A percentile compares a stretch with the other conserved stretches of the same genome.
These are phyloP conservation scores for Microtus oregoni DNA, from an alignment of 2,113 vertebrate species.

Conservation along the genomic window DNA sequence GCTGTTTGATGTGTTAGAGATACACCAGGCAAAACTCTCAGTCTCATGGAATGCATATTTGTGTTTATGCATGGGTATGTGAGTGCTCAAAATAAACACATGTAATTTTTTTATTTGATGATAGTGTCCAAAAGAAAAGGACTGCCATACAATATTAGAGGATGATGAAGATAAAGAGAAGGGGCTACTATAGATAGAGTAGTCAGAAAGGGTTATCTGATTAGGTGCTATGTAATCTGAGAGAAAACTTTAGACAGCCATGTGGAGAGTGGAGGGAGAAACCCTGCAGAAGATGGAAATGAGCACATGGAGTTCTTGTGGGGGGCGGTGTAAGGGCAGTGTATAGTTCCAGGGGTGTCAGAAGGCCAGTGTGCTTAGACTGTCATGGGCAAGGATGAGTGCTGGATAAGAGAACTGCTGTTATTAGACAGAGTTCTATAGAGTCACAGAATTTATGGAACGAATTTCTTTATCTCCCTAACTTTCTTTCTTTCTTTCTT, in stretches of 20 bases:
- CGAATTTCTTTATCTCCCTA: neutral
- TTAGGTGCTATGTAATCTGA: neutral
- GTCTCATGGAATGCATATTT: neutral
- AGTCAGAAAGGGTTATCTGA: neutral
- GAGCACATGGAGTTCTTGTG: neutral
- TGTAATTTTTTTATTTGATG: neutral
- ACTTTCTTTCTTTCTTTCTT: neutral
- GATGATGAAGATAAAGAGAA: neutral
- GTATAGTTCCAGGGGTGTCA: neutral
- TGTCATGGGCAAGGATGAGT: neutral
- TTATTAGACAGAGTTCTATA: neutral
- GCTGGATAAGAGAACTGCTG: neutral
- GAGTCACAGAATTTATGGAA: neutral
- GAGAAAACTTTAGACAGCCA: neutral
- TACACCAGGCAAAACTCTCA: neutral
- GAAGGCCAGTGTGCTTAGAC: conserved; percentile 20
- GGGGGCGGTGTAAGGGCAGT: neutral
- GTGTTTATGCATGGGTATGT: neutral
- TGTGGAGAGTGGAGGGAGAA: neutral
- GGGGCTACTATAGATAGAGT: neutral
- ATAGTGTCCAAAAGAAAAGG: neutral
- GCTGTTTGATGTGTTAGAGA: neutral
- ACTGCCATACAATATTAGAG: conserved; percentile 6
- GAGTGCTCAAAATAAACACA: conserved; percentile 18
- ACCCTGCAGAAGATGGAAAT: neutral